Evolutionary conservation across 1,140 invertebrate genomes (phyloP).

Genomic region (Caenorhabditis latens): DNA sequence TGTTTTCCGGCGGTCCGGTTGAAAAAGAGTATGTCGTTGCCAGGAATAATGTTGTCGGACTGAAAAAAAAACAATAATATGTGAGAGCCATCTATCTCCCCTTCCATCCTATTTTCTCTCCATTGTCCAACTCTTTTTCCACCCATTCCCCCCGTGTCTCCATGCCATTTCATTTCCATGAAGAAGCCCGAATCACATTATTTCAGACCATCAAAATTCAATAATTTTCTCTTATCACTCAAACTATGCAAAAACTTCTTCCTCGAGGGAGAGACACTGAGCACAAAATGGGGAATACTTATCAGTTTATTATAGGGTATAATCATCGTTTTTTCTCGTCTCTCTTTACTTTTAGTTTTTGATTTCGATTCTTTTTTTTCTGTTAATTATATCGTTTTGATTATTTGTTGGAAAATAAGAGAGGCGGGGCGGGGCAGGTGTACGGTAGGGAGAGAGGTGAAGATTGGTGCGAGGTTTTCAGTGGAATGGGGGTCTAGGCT

Average conservation of each 20-base stretch:
- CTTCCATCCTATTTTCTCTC: not conserved
- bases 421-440: too few species aligned
- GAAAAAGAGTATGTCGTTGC: conserved; percentile 69
- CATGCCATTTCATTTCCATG: not conserved
- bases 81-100: too few species aligned
- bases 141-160: not conserved
- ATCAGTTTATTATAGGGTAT: not conserved
- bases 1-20: conserved; percentile 73
- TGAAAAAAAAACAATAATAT: not conserved
- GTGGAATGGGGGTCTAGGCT: too few species aligned
- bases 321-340: conserved; percentile 22
- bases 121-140: not conserved
- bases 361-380: not conserved
- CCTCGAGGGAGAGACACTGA: not conserved
- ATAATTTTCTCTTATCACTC: conserved; percentile 3
- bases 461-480: too few species aligned
- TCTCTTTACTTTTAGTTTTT: not conserved
- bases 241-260: conserved; percentile 1
- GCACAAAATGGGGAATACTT: not conserved
- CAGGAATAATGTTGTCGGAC: conserved; percentile 57
- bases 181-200: not conserved
- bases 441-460: too few species aligned
- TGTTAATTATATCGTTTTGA: not conserved
- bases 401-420: not conserved
- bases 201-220: not conserved